Evolutionary conservation across 2,113 vertebrate species (phyloP), one percentile per base, ranked within the genome.

Genomic region (Proterorhinus semilunaris): DNA sequence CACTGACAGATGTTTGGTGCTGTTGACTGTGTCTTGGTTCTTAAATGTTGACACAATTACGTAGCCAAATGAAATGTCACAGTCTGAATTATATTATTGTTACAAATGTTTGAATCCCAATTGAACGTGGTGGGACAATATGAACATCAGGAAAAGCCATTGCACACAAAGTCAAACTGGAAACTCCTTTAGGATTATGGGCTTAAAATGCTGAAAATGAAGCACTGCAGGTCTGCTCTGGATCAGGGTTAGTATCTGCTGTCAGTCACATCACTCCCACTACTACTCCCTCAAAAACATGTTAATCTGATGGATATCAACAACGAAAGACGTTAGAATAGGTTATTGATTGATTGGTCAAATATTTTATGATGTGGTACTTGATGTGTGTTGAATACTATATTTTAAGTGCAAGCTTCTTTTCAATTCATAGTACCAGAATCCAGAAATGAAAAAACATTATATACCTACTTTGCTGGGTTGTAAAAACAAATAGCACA

Each of bases 101-200:
- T 61, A 61, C 58, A 44, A 61, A 45, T 61, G 42, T 16, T 45
- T 13, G n/a, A 61, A 58, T 58, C 27, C 55, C 55, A 58, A 58
- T 42, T 43, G 27, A 42, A 58, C 11, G 27, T 58, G 55, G 42
- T 42, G 55, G 10, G 13, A 61, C 7, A n/a, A 44, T 61, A 45
- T 45, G 58, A 58, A 42, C 5, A n/a, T 16, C 58, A 61, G 42
- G 58, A 44, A 61, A 45, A 61, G 58, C 58, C 58, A 61, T 61
- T n/a, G 45, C 13, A 61, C 58, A 61, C 58, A 61, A 45, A 61
- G 58, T 42, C 11, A 10, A 36, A 58, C 10, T 58, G 55, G 58
- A 61, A 61, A 45, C 58, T 44, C 13, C 42, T 44, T 36, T 7
- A 45, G 42, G 55, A 42, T 58, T 57, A 36, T 6, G 27, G 55